A percentile compares a stretch with the other conserved stretches of the same genome.
These are phyloP conservation scores for Popillia japonica DNA, from an alignment of 1,140 invertebrate genomes.

Conservation along the genomic window DNA sequence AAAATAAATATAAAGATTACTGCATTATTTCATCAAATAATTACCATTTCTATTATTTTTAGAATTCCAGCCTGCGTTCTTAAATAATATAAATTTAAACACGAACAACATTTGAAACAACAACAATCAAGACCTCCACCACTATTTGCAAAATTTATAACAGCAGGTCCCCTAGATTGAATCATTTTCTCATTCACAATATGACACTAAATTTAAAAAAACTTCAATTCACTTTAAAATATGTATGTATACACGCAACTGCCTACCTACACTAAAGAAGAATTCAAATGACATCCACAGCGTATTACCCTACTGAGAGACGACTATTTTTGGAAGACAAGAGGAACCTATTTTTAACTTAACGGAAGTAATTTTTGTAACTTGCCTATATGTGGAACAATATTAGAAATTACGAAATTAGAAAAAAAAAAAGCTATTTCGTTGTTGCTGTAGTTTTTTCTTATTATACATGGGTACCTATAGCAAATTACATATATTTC, in stretches of 20 bases:
- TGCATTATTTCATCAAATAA: constrained; percentile 48
- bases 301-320: constrained; percentile 13
- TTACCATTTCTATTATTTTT: constrained; percentile 79
- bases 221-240: neutral
- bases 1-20: neutral
- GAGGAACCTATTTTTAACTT: neutral
- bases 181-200: neutral
- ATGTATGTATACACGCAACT: neutral
- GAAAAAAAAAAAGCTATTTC: too few relatives aligned
- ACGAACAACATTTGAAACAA: constrained; percentile 79
- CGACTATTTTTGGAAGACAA: neutral
- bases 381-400: too few relatives aligned
- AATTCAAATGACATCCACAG: neutral
- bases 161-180: neutral
- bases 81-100: constrained; percentile 77
- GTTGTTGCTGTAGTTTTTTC: too few relatives aligned
- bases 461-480: too few relatives aligned
- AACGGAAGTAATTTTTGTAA: too few relatives aligned
- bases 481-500: too few relatives aligned
- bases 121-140: constrained; percentile 64
- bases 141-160: neutral
- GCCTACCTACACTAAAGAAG: neutral
- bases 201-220: neutral
- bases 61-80: constrained; percentile 73
- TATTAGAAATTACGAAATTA: too few relatives aligned